A percentile compares a stretch with the other conserved stretches of the same genome.
Evolutionary conservation across 64 coral and sea anemone genomes (phyloP).

Genomic region (Dendronephthya gigantea): DNA sequence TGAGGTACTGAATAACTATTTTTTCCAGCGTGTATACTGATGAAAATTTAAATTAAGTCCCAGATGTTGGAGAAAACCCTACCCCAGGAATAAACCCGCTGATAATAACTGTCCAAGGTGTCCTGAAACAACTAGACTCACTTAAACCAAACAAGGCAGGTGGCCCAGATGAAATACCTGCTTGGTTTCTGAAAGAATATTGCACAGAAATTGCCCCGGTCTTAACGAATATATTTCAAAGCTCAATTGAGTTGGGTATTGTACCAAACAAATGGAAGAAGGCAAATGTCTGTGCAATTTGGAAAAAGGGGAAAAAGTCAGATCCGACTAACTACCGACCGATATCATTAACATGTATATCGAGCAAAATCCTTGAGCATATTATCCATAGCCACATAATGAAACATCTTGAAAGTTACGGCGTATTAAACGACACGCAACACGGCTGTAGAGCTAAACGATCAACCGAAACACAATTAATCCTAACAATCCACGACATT

Average conservation of each 20-base stretch:
- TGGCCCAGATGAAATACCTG: conserved; percentile 23
- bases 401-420: too few relatives aligned
- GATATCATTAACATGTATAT: neutral
- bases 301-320: neutral
- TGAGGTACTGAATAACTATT: too few relatives aligned
- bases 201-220: neutral
- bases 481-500: too few relatives aligned
- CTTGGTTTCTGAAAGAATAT: conserved; percentile 35
- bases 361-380: neutral
- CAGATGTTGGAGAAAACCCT: neutral
- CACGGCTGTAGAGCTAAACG: too few relatives aligned
- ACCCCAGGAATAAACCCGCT: neutral
- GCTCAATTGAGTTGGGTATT: neutral
- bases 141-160: conserved; percentile 39
- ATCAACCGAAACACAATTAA: too few relatives aligned
- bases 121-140: conserved; percentile 9
- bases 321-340: neutral
- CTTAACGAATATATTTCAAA: neutral
- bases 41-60: too few relatives aligned
- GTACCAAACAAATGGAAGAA: neutral
- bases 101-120: neutral
- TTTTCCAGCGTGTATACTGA: too few relatives aligned
- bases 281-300: neutral
- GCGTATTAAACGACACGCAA: too few relatives aligned
- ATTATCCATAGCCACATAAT: neutral